A percentile compares a stretch with the other conserved stretches of the same genome.
phyloP scores from a whole-genome alignment of 2,888 invertebrate genomes.

The Dynastes tityus region DNA sequence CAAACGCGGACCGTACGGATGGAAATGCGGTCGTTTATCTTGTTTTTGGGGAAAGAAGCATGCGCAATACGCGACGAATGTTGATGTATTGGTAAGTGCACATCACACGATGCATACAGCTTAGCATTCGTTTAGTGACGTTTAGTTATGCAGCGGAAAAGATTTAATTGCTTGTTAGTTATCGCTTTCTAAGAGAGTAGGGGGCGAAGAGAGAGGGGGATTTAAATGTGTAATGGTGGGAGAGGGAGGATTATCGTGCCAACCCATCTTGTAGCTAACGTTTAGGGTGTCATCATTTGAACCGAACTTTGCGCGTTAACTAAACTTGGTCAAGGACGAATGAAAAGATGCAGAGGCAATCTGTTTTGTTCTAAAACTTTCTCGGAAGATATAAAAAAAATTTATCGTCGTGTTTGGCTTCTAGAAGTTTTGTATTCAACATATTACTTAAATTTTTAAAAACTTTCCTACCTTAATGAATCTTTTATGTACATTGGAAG shows the following conservation, averaged over 20 bases:
- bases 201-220: no score
- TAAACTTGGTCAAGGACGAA: conserved; percentile 4
- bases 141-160: background rate
- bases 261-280: background rate
- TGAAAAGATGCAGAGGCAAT: background rate
- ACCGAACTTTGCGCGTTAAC: background rate
- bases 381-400: no score
- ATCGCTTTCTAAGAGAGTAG: background rate
- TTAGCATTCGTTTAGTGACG: conserved; percentile 26
- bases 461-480: no score
- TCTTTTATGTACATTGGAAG: no score
- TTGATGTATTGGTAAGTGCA: conserved; percentile 40
- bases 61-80: conserved; percentile 32
- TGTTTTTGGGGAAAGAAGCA: conserved; percentile 34
- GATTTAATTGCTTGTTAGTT: conserved; percentile 6
- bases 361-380: no score
- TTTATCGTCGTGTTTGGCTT: no score
- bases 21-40: conserved; percentile 37
- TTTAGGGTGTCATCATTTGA: no score
- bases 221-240: no score
- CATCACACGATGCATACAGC: background rate
- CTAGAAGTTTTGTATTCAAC: no score
- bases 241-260: background rate
- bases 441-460: no score
- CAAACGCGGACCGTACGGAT: conserved; percentile 13